These are phyloP conservation scores for Drosophila repleta DNA, from an alignment of 1,140 invertebrate species.

Conservation along the genomic window DNA sequence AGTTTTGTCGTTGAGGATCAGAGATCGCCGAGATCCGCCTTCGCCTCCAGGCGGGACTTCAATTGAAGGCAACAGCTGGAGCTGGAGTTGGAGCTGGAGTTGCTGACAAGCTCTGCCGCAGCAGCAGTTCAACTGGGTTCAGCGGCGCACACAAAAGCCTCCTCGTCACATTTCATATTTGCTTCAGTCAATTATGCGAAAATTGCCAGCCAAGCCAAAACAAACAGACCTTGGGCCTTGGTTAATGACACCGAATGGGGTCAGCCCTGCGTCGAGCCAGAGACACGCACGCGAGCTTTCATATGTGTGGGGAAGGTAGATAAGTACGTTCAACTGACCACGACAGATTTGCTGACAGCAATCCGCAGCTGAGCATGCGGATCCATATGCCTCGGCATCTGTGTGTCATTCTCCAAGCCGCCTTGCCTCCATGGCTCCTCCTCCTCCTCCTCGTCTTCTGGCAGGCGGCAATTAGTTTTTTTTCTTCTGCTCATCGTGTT, in stretches of 20 bases:
- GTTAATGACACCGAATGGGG: slow-evolving; percentile 80
- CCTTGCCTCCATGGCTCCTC: too few species aligned
- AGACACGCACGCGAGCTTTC: slow-evolving; percentile 25
- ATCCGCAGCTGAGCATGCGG: slow-evolving; percentile 57
- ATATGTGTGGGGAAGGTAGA: slow-evolving; percentile 26
- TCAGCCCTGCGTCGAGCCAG: slow-evolving; percentile 44
- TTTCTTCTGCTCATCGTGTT: not conserved
- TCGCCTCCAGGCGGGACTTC: slow-evolving; percentile 7
- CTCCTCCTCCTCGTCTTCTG: not conserved
- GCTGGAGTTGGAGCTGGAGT: slow-evolving; percentile 40
- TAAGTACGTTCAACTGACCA: slow-evolving; percentile 47
- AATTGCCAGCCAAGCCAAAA: slow-evolving; percentile 61
- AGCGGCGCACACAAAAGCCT: slow-evolving; percentile 17
- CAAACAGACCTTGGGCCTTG: slow-evolving; percentile 76
- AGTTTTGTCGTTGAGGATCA: slow-evolving; percentile 28
- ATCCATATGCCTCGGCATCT: slow-evolving; percentile 19
- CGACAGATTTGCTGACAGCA: slow-evolving; percentile 73
- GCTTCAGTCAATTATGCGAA: slow-evolving; percentile 71
- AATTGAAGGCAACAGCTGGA: slow-evolving; percentile 22
- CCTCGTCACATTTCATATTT: slow-evolving; percentile 73
- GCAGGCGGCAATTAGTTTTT: slow-evolving; percentile 28
- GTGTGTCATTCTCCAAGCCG: slow-evolving; percentile 47
- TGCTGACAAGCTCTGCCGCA: slow-evolving; percentile 30
- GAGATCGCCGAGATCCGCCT: slow-evolving; percentile 21
- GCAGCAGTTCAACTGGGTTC: slow-evolving; percentile 61